phyloP scores from a whole-genome alignment of 2,797 vertebrate genomes.

The Pyrrhura leucotis region DNA sequence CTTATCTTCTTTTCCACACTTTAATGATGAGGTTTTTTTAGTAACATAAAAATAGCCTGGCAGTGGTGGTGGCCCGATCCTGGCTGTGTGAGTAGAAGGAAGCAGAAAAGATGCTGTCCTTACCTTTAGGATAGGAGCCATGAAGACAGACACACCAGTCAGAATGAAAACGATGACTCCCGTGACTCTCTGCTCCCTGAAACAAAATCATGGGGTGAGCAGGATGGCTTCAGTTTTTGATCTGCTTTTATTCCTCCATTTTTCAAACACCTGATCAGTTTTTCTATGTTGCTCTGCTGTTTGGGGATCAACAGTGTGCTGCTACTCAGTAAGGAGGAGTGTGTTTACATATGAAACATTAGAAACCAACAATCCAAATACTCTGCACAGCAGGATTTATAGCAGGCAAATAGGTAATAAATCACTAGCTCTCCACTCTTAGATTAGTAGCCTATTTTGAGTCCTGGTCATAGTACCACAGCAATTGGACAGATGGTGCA shows the following conservation, averaged over 20 bases:
- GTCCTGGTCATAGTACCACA: not conserved
- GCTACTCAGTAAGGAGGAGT: not conserved
- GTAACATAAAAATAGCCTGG: not conserved
- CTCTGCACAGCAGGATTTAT: not conserved
- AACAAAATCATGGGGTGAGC: constrained; percentile 61
- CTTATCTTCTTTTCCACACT: not conserved
- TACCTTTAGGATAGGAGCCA: constrained; percentile 99
- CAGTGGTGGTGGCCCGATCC: not conserved
- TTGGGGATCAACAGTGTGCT: not conserved
- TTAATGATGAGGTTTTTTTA: not conserved
- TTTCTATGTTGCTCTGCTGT: not conserved
- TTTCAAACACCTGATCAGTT: not conserved
- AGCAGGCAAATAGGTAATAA: not conserved
- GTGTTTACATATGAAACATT: not conserved
- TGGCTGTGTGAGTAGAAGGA: not conserved
- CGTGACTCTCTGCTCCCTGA: constrained; percentile 94
- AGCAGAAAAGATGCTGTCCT: not conserved
- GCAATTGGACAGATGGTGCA: accelerated
- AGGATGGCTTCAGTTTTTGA: not conserved
- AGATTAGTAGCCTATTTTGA: not conserved
- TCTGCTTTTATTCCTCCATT: not conserved
- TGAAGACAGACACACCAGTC: constrained; percentile 94
- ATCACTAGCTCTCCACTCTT: not conserved
- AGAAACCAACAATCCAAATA: not conserved
- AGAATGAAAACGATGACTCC: constrained; percentile 92